phyloP scores from a whole-genome alignment of 2,797 vertebrate species.

The Rallus crepitans region DNA sequence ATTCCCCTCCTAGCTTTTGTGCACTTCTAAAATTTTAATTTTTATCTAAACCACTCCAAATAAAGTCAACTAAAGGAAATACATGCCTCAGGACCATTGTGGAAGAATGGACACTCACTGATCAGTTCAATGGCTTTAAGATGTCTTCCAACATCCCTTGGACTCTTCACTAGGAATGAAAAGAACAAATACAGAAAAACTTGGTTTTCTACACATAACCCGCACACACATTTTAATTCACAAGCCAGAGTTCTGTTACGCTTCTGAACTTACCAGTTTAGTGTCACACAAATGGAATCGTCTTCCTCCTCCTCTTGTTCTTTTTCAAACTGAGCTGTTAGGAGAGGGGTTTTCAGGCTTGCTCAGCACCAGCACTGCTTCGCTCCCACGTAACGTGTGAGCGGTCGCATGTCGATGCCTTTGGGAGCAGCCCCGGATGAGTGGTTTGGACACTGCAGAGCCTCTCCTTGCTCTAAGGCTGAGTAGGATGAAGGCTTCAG shows the following conservation, averaged over 20 bases:
- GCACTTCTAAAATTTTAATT: not conserved
- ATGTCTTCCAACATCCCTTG: not conserved
- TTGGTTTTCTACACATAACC: not conserved
- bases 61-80: not conserved
- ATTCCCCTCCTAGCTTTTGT: not conserved
- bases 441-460: rapidly evolving
- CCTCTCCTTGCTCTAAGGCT: not conserved
- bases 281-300: rapidly evolving
- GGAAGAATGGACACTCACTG: not conserved
- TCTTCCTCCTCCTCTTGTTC: not conserved
- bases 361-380: rapidly evolving
- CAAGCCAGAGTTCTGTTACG: not conserved
- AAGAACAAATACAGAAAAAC: not conserved
- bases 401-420: rapidly evolving
- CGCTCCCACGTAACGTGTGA: not conserved
- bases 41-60: not conserved
- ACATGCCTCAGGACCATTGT: not conserved
- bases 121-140: not conserved
- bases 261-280: not conserved
- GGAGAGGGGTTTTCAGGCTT: not conserved
- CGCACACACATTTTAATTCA: not conserved
- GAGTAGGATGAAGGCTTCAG: not conserved
- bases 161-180: not conserved
- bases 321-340: not conserved
- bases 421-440: rapidly evolving